Conservation (phyloP, 2,797 vertebrate genomes). For the Bucorvus abyssinicus region DNA sequence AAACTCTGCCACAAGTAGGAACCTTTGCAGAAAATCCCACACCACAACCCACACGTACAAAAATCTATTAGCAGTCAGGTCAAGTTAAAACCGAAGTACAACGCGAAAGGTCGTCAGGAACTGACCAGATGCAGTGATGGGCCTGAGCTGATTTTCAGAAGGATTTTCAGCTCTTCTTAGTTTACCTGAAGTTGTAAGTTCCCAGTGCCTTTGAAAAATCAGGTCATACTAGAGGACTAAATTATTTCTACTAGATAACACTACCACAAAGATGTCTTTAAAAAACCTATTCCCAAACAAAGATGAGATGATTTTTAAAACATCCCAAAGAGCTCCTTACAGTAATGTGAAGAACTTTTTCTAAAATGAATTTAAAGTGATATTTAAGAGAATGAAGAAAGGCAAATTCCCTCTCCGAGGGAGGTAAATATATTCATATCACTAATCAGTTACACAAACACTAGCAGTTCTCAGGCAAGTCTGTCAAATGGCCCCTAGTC, state of each 20-base stretch:
- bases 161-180: background rate
- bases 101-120: background rate
- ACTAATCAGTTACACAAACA: background rate
- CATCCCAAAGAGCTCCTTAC: background rate
- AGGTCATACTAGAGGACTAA: background rate
- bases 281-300: background rate
- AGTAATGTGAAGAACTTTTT: background rate
- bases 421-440: background rate
- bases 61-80: background rate
- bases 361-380: background rate
- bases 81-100: background rate
- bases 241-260: background rate
- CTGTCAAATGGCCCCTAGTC: background rate
- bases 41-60: background rate
- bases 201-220: background rate
- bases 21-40: background rate
- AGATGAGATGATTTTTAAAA: background rate
- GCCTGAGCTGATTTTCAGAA: background rate
- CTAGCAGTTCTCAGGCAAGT: background rate
- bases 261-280: background rate
- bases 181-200: background rate
- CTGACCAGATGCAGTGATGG: background rate
- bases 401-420: background rate
- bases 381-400: background rate
- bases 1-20: background rate